A percentile compares a stretch with the other conserved stretches of the same genome.
Conservation (phyloP, 2,113 vertebrate genomes). For the Boulengeromyrus knoepffleri region DNA sequence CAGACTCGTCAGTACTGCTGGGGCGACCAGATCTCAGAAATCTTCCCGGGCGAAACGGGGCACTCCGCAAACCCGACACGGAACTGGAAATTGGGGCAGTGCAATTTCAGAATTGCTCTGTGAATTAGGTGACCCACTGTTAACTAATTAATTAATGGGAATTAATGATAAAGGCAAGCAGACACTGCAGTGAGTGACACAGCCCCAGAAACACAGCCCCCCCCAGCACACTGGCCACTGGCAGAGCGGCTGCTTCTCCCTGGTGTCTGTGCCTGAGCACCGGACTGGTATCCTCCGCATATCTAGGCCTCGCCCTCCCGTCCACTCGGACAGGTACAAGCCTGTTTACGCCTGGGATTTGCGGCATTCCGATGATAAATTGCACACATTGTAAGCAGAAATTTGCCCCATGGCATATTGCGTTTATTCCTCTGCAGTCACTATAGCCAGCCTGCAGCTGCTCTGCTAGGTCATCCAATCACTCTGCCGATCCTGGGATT, state of each 20-base stretch:
- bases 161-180: neutral
- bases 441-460: neutral
- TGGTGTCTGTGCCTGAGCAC: neutral
- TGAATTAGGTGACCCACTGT: slow-evolving; percentile 6
- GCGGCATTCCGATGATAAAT: neutral
- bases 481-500: neutral
- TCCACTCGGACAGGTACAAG: neutral
- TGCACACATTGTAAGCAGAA: neutral
- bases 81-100: neutral
- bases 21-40: neutral
- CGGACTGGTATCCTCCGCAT: neutral
- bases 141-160: slow-evolving; percentile 3
- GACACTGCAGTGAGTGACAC: neutral
- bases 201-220: neutral
- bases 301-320: neutral
- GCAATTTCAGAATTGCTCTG: neutral
- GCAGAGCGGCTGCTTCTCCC: neutral
- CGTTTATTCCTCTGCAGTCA: neutral
- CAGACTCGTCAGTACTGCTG: neutral
- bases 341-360: neutral
- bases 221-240: neutral
- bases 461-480: neutral
- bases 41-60: neutral
- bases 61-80: neutral
- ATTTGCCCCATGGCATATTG: neutral